phyloP scores from a whole-genome alignment of 53 echinoderm and acorn worm genomes.

The Patiria pectinifera region DNA sequence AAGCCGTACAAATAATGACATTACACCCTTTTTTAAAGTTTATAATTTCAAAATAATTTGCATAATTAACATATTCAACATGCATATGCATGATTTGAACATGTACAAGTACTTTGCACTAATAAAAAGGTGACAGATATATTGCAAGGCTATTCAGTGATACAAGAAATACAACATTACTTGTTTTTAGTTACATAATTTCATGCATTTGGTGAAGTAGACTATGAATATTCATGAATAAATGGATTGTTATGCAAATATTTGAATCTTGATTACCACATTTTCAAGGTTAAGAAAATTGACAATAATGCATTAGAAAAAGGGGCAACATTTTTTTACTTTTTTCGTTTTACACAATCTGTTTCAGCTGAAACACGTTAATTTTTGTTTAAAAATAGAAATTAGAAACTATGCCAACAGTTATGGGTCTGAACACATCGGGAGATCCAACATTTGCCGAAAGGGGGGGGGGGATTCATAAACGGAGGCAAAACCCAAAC shows the following conservation, averaged over 20 bases:
- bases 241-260: constrained; percentile 18
- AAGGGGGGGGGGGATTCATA: no score
- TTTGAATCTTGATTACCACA: constrained; percentile 2
- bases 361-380: no score
- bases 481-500: no score
- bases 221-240: constrained; percentile 39
- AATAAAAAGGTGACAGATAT: constrained; percentile 37
- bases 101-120: constrained; percentile 56
- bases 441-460: no score
- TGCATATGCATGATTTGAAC: constrained; percentile 45
- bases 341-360: no score
- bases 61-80: constrained; percentile 44
- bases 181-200: neutral
- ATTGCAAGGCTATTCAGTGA: constrained; percentile 52
- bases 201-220: constrained; percentile 46
- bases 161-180: neutral
- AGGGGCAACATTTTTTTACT: no score
- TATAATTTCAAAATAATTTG: constrained; percentile 49
- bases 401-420: no score
- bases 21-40: neutral
- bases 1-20: constrained; percentile 2
- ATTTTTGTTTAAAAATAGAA: no score
- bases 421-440: no score
- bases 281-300: constrained; percentile 30
- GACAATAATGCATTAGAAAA: neutral